Base-by-base conservation (phyloP, 2,797 vertebrate species). In the Limosa lapponica region DNA sequence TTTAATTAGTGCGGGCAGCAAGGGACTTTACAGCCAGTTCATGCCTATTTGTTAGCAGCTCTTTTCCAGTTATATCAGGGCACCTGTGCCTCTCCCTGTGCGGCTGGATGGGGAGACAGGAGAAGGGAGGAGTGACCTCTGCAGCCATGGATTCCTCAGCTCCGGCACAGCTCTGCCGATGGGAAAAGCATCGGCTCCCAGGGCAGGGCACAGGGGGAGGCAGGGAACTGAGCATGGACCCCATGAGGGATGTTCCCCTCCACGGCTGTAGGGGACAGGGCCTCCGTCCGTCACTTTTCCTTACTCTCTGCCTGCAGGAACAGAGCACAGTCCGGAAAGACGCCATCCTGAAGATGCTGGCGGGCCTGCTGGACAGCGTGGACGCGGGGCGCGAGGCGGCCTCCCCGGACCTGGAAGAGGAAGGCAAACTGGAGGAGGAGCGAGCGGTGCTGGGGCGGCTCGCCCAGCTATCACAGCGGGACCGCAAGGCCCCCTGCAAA, bases 401-500 rank as follows among this genome's bases (percentile, higher is more conserved):
- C 8, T 86, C 96, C 24, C n/a, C 97, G 1, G 98, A 98, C 1
- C 61, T 97, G 13, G 98, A 98, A 51, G 98, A 98, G 25, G 98
- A 98, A 93, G 98, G 97, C 30, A 98, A 98, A 52, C 95, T 99
- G 97, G 98, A 99, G 89, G 98, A 99, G 95, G 96, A 98, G 30
- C 70, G 52, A 32, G 87, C 61, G 0, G 62, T 36, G 48, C 62
- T 94, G 72, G 94, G 90, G 11, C 66, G 27, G 25, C 61, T 93
- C 0, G 97, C 98, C 23, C 98, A 98, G 43, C 97, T 99, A 86
- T 98, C 98, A 3, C 98, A 98, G 96, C 97, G 99, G 32, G 98
- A 99, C 91, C 99, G 99, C 96, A 99, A 99, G 98, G 98, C 98
- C 6, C 98, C 99, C 48, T 99, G 99, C 97, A 99, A 99, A 97